These are phyloP conservation scores for Hesperophylax magnus DNA, from an alignment of 1,140 invertebrate species.

Conservation along the genomic window DNA sequence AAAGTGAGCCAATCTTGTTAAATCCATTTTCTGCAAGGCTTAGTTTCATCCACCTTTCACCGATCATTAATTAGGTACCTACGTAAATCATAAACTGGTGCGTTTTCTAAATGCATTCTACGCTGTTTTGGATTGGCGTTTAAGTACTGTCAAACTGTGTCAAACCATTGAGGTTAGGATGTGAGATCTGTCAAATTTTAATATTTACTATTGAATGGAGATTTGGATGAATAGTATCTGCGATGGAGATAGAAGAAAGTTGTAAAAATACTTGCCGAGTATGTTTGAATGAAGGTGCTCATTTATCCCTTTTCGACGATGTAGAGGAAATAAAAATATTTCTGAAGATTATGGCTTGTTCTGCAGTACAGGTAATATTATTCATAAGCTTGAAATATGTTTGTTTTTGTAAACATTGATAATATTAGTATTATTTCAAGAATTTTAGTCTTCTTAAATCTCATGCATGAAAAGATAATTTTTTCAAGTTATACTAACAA, in stretches of 20 bases:
- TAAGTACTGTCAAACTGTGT: conserved; percentile 23
- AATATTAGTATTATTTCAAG: background rate
- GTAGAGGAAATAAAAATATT: conserved; percentile 47
- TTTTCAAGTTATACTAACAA: background rate
- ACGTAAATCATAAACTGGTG: no score
- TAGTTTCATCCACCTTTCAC: no score
- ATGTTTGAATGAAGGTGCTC: conserved; percentile 47
- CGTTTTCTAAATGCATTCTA: no score
- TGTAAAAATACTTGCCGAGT: conserved; percentile 44
- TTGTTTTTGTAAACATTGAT: background rate
- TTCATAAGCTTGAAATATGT: background rate
- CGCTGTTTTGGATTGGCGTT: background rate
- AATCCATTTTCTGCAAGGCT: no score
- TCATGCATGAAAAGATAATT: background rate
- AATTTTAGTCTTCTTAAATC: background rate
- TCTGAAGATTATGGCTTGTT: conserved; percentile 56
- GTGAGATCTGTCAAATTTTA: background rate
- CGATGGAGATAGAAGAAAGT: conserved; percentile 18
- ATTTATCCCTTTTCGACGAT: conserved; percentile 47
- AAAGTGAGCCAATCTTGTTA: no score
- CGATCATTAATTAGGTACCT: no score
- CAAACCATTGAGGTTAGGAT: conserved; percentile 31
- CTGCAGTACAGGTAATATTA: conserved; percentile 43
- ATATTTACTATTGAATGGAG: background rate
- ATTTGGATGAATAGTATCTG: conserved; percentile 15